Evolutionary conservation across 2,888 invertebrate species (phyloP).

Genomic region (Laothoe populi): DNA sequence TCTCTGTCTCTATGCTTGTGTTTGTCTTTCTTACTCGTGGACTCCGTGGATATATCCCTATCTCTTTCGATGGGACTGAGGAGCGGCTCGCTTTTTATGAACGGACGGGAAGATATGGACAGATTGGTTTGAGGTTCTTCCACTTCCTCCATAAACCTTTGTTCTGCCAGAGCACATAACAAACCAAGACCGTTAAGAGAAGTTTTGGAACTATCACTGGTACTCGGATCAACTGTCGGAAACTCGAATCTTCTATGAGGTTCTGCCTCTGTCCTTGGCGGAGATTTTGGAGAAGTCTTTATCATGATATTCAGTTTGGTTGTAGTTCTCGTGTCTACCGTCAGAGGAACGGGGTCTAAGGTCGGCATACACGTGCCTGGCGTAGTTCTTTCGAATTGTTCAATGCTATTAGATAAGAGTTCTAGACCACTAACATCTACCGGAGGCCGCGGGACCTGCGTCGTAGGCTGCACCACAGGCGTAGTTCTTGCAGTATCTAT

Average conservation of each 20-base stretch:
- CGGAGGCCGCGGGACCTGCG: constrained; percentile 51
- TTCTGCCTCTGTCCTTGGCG: constrained; percentile 68
- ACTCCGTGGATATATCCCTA: constrained; percentile 47
- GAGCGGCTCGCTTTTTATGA: constrained; percentile 70
- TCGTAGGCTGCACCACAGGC: constrained; percentile 49
- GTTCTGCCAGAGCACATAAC: constrained; percentile 93
- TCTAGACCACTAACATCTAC: constrained; percentile 93
- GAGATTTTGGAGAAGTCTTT: constrained; percentile 76
- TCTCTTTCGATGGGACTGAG: constrained; percentile 65
- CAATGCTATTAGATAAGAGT: constrained; percentile 93
- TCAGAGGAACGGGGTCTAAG: constrained; percentile 63
- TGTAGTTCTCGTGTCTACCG: constrained; percentile 71
- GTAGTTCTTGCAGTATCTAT: constrained; percentile 74
- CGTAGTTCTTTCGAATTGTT: constrained; percentile 88
- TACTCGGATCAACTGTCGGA: constrained; percentile 54
- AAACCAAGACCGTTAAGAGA: constrained; percentile 88
- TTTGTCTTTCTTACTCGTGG: constrained; percentile 63
- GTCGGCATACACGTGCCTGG: constrained; percentile 66
- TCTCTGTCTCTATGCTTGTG: constrained; percentile 70
- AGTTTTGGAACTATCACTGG: constrained; percentile 66
- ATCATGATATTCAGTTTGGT: constrained; percentile 74
- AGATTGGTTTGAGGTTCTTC: constrained; percentile 62
- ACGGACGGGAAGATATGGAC: constrained; percentile 59
- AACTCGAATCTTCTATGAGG: constrained; percentile 72
- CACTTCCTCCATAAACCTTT: constrained; percentile 91